A percentile compares a stretch with the other conserved stretches of the same genome.
Conservation (phyloP, 2,888 invertebrate species). For the Epicampocera succincta region DNA sequence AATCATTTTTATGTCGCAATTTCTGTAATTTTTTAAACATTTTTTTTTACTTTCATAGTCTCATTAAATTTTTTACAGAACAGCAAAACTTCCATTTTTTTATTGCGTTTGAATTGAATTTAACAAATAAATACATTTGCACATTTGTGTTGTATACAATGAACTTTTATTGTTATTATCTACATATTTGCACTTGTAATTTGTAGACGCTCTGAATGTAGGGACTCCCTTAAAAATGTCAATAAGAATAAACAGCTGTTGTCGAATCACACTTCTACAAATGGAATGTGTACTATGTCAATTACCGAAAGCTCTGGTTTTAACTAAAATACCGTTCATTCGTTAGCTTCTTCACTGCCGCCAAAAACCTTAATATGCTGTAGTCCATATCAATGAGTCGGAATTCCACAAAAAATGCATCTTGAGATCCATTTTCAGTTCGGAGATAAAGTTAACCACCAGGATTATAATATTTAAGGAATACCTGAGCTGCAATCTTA, state of each 20-base stretch:
- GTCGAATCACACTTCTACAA: too few relatives aligned
- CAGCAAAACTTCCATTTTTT: slow-evolving; percentile 41
- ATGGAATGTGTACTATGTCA: too few relatives aligned
- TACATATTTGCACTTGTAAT: slow-evolving; percentile 34
- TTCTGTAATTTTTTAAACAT: slow-evolving; percentile 4
- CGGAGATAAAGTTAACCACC: too few relatives aligned
- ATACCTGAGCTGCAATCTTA: too few relatives aligned
- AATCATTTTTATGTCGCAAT: slow-evolving; percentile 50
- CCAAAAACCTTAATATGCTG: too few relatives aligned
- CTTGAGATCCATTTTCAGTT: too few relatives aligned
- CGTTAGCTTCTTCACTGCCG: too few relatives aligned
- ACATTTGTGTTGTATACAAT: neutral
- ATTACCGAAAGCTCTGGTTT: too few relatives aligned
- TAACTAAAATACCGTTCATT: too few relatives aligned
- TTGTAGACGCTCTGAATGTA: slow-evolving; percentile 6
- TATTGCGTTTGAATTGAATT: slow-evolving; percentile 23
- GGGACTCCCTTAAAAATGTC: neutral
- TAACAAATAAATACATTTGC: slow-evolving; percentile 23
- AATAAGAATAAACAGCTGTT: neutral
- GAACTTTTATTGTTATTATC: slow-evolving; percentile 36
- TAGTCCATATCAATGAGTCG: too few relatives aligned
- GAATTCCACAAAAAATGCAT: too few relatives aligned
- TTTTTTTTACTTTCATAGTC: slow-evolving; percentile 16
- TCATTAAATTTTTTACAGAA: slow-evolving; percentile 42
- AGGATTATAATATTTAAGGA: too few relatives aligned